These are phyloP conservation scores for Phenganax subtilis DNA, from an alignment of 92 coral and sea anemone genomes.

Conservation along the genomic window DNA sequence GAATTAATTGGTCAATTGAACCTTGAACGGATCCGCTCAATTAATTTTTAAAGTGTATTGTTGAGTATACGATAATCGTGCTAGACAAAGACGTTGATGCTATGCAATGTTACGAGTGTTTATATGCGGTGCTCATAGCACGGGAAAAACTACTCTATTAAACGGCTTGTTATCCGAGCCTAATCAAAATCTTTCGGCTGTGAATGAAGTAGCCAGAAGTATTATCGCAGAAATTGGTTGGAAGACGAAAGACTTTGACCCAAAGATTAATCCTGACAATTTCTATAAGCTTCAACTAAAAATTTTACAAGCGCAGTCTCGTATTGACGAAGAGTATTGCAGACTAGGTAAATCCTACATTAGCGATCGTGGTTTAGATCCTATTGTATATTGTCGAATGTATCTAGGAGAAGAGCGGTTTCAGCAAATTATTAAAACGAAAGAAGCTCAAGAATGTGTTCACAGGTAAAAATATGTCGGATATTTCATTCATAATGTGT, in stretches of 20 bases:
- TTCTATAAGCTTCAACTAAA: slow-evolving; percentile 56
- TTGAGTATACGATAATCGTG: too few relatives aligned
- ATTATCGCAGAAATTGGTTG: slow-evolving; percentile 58
- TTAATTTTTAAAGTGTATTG: too few relatives aligned
- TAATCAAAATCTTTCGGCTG: slow-evolving; percentile 39
- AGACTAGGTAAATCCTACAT: slow-evolving; percentile 53
- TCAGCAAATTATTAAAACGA: slow-evolving; percentile 44
- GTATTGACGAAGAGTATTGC: slow-evolving; percentile 46
- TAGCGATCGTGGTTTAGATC: slow-evolving; percentile 87
- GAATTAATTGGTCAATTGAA: too few relatives aligned
- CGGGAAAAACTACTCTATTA: slow-evolving; percentile 82
- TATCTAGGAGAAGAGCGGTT: slow-evolving; percentile 61
- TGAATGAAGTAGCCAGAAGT: slow-evolving; percentile 75
- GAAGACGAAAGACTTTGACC: slow-evolving; percentile 76
- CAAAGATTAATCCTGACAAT: slow-evolving; percentile 48
- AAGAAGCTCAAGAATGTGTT: slow-evolving; percentile 56
- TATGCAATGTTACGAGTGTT: slow-evolving; percentile 53
- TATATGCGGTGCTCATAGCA: slow-evolving; percentile 92
- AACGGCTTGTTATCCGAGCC: slow-evolving; percentile 46
- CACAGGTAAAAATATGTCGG: slow-evolving; percentile 49
- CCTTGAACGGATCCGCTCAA: too few relatives aligned
- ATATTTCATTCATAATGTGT: not conserved
- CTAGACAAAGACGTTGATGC: not conserved
- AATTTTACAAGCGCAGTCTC: slow-evolving; percentile 65
- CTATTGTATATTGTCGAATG: slow-evolving; percentile 67